Evolutionary conservation across 1,140 invertebrate species (phyloP), one percentile per base, ranked within the genome.

Genomic region (Kradibia gibbosae): DNA sequence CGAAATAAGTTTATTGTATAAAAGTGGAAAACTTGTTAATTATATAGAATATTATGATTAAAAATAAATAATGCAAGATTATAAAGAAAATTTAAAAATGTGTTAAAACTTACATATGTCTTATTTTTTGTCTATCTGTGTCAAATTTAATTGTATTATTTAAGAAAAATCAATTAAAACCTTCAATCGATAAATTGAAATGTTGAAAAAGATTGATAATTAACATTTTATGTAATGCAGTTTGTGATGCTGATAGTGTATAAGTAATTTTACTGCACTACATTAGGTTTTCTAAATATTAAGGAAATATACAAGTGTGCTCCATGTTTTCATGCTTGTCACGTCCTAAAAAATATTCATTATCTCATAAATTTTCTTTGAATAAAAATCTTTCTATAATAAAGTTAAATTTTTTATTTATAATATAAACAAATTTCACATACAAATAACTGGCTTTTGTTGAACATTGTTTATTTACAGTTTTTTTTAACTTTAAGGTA

Each of bases 61-160:
- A n/a, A n/a, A n/a, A n/a, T n/a, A n/a, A n/a, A n/a, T n/a, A n/a
- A n/a, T n/a, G n/a, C n/a, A n/a, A n/a, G n/a, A n/a, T n/a, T n/a
- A n/a, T n/a, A n/a, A n/a, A n/a, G n/a, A n/a, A n/a, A n/a, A n/a
- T n/a, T n/a, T n/a, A n/a, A n/a, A n/a, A 10, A 55, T 83, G 75
- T 80, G 80, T 86, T 86, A 84, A 85, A 88, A 88, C 87, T 84
- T 88, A 88, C 87, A 88, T 88, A 89, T 82, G 71, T 86, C 87
- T 86, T 88, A 88, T 88, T 88, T 82, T 80, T 85, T 81, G 84
- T 81, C 45, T 84, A 77, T 75, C 85, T 83, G 70, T 31, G 55
- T 83, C 53, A n/a, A n/a, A n/a, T n/a, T 83, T 87, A 85, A 73
- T 53, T 83, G 83, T 78, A 85, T 84, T 78, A 73, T 76, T 78